Percentiles rank a stretch among this genome's conserved stretches.
Evolutionary conservation across 2,888 invertebrate genomes (phyloP).

Genomic region (Tolmerus cingulatus): DNA sequence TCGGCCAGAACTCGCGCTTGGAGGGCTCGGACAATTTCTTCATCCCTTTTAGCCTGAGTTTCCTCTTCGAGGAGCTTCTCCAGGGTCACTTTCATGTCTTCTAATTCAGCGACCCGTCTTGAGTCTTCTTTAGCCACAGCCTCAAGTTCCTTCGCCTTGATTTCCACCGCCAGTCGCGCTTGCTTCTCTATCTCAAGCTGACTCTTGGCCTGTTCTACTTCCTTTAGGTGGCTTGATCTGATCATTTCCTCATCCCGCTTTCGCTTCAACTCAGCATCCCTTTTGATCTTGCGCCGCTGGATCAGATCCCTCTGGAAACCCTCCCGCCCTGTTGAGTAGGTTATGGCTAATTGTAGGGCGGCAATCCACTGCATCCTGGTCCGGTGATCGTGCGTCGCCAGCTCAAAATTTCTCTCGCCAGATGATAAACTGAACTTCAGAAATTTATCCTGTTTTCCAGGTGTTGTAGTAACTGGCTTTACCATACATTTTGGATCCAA

Average conservation of each 20-base stretch:
- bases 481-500: conserved; percentile 74
- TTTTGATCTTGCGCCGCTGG: conserved; percentile 64
- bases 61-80: conserved; percentile 80
- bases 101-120: conserved; percentile 76
- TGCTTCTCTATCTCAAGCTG: conserved; percentile 72
- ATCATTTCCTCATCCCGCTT: conserved; percentile 67
- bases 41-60: conserved; percentile 83
- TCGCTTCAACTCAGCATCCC: conserved; percentile 61
- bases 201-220: conserved; percentile 68
- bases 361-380: conserved; percentile 80
- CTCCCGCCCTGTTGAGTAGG: conserved; percentile 73
- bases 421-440: conserved; percentile 75
- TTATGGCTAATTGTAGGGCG: conserved; percentile 75
- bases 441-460: conserved; percentile 60
- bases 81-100: conserved; percentile 73
- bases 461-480: conserved; percentile 67
- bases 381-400: conserved; percentile 77
- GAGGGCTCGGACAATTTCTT: conserved; percentile 78
- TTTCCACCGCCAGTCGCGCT: conserved; percentile 66
- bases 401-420: conserved; percentile 75
- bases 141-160: conserved; percentile 71
- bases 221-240: conserved; percentile 68
- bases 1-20: conserved; percentile 79
- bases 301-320: conserved; percentile 74
- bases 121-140: conserved; percentile 76